Conservation (phyloP, 2,113 vertebrate species). For the Nesogale talazaci region DNA sequence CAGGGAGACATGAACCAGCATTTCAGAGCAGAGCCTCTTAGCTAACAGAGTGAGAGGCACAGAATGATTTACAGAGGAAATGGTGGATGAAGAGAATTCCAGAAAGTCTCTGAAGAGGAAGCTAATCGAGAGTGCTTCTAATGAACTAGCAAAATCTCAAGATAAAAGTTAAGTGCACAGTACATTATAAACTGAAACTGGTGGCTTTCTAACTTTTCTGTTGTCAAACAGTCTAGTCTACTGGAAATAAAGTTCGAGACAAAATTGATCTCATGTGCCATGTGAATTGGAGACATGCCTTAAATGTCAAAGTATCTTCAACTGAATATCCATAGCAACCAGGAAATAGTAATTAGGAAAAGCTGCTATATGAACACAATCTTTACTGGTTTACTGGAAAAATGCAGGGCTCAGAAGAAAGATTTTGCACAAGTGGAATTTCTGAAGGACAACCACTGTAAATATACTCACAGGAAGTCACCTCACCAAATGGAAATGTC, state of each 20-base stretch:
- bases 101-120: neutral
- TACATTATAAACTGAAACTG: neutral
- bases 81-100: neutral
- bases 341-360: accelerated
- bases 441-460: neutral
- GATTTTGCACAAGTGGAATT: neutral
- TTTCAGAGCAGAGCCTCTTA: neutral
- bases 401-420: neutral
- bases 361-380: neutral
- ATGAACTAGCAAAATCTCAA: neutral
- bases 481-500: neutral
- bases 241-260: neutral
- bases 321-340: accelerated
- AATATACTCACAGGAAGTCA: neutral
- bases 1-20: neutral
- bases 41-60: neutral
- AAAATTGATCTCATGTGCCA: accelerated
- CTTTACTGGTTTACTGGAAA: neutral
- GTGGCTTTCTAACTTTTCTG: too few species aligned
- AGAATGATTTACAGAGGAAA: neutral
- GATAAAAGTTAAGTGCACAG: neutral
- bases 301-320: accelerated
- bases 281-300: too few species aligned
- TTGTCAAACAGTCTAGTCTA: too few species aligned
- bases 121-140: neutral